Evolutionary conservation across 2,797 vertebrate species (phyloP), one percentile per base, ranked within the genome.

Genomic region (Phoebastria nigripes): DNA sequence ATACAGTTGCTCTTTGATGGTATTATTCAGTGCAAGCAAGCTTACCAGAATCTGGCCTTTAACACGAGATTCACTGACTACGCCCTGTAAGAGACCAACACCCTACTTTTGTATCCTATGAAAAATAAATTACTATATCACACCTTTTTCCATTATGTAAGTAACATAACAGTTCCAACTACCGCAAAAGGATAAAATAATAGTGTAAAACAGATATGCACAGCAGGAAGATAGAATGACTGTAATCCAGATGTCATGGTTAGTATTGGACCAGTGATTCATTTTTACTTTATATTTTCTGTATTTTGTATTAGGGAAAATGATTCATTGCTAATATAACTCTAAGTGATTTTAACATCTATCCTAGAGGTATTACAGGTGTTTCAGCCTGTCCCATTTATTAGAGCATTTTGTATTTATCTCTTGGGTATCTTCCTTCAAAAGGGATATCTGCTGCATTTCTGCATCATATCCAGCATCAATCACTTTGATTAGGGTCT

Each of bases 401-500:
- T 97, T 96, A 96, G 52, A 96, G 52, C 42, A 93, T 95, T 98
- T 97, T 98, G 85, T 96, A 93, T 94, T 97, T 97, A 63, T 91
- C 81, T 97, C 72, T 86, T 6, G 4, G 94, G 87, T 54, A 58
- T 93, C 76, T 97, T 95, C 95, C 79, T 93, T 97, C 91, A 83
- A 86, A 98, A 96, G 91, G 71, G 37, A 90, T 96, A 94, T 96
- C 70, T 96, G 83, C 90, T 97, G 91, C 92, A 97, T 96, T 97
- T 97, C 91, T 97, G 67, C 87, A 94, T 97, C 96, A 92, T 97
- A 94, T 96, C 96, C 96, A 94, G 93, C 94, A 97, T 98, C 98
- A 98, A 97, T 98, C 98, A 97, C 93, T 97, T 97, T 98, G 97
- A 98, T 98, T 98, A 97, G 98, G 97, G 97, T 98, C 97, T 98